These are phyloP conservation scores for Yoshiicerus persimilis DNA, from an alignment of 1,140 invertebrate genomes.

Conservation along the genomic window DNA sequence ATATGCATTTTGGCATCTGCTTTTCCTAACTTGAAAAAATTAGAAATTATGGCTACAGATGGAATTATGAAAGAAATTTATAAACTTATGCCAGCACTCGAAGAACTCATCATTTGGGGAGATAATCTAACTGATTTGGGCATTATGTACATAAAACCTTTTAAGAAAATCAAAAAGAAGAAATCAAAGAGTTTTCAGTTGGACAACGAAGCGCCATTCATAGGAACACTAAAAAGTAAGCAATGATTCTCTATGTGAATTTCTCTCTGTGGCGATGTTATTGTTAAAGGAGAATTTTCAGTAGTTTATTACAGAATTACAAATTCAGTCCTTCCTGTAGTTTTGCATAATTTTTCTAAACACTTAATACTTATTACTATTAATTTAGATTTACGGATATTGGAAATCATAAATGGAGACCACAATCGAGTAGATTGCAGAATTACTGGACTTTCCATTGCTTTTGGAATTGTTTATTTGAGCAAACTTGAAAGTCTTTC, in stretches of 20 bases:
- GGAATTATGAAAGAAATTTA: constrained; percentile 10
- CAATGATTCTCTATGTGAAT: background rate
- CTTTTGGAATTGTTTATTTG: background rate
- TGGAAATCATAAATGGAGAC: background rate
- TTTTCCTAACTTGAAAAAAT: background rate
- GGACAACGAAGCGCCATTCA: background rate
- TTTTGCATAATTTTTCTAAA: background rate
- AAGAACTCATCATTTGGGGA: background rate
- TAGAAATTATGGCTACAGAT: constrained; percentile 1
- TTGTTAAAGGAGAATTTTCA: too few relatives aligned
- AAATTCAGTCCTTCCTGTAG: too few relatives aligned
- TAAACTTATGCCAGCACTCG: background rate
- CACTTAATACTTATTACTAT: background rate
- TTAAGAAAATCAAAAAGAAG: background rate
- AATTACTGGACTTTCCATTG: background rate
- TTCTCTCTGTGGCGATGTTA: too few relatives aligned
- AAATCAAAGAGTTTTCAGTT: background rate
- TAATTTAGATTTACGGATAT: background rate
- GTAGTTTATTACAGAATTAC: too few relatives aligned
- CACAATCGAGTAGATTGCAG: background rate
- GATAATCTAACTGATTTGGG: background rate
- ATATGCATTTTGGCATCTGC: background rate
- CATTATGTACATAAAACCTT: background rate
- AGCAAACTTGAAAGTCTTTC: background rate
- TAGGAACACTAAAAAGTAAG: background rate